phyloP scores from a whole-genome alignment of 1,140 invertebrate genomes.

The Cydia amplana region DNA sequence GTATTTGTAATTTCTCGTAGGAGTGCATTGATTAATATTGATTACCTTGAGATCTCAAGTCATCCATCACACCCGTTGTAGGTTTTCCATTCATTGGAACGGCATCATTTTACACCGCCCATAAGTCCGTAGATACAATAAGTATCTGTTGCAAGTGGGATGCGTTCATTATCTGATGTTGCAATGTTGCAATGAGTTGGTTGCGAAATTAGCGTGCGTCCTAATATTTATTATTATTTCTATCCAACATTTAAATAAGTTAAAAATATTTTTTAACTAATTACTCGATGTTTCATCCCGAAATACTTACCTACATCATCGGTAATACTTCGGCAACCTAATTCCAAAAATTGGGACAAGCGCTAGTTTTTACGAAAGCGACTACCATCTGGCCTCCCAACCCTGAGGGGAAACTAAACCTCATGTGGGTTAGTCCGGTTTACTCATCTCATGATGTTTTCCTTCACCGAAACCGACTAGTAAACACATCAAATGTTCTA shows the following conservation, averaged over 20 bases:
- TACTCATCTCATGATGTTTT: too few relatives aligned
- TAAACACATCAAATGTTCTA: too few relatives aligned
- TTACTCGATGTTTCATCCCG: too few relatives aligned
- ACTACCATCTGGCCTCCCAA: too few relatives aligned
- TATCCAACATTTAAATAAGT: background rate
- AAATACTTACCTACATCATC: too few relatives aligned
- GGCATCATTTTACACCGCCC: slow-evolving; percentile 35
- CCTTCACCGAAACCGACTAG: too few relatives aligned
- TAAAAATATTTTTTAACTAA: too few relatives aligned
- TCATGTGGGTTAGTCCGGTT: too few relatives aligned
- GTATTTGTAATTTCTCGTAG: slow-evolving; percentile 3
- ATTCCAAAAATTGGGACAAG: too few relatives aligned
- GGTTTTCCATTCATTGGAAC: slow-evolving; percentile 36
- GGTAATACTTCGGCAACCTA: too few relatives aligned
- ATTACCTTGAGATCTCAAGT: slow-evolving; percentile 26
- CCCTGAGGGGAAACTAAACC: too few relatives aligned
- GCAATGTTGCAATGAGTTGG: slow-evolving; percentile 21
- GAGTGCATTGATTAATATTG: slow-evolving; percentile 17
- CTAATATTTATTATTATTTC: slow-evolving; percentile 23
- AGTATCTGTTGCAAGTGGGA: slow-evolving; percentile 40
- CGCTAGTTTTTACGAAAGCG: too few relatives aligned
- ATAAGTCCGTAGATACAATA: slow-evolving; percentile 35
- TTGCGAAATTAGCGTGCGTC: slow-evolving; percentile 26
- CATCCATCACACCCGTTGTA: slow-evolving; percentile 40
- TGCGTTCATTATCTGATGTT: slow-evolving; percentile 34